A percentile compares a stretch with the other conserved stretches of the same genome.
Evolutionary conservation across 2,888 invertebrate genomes (phyloP).

Genomic region (Epinotia nisella): DNA sequence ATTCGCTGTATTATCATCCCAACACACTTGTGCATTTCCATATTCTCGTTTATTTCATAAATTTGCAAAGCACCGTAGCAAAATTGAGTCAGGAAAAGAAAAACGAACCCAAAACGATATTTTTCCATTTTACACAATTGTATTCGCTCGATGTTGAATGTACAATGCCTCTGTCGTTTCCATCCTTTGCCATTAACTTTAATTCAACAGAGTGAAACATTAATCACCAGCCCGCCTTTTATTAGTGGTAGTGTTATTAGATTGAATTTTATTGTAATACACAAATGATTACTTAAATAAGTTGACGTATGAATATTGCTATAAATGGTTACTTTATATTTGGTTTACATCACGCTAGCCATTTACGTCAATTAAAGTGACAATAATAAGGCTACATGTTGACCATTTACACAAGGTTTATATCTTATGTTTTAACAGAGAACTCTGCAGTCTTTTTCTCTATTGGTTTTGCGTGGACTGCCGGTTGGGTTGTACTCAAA

Average conservation of each 20-base stretch:
- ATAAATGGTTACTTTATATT: background rate
- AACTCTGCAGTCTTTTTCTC: no score
- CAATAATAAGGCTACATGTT: no score
- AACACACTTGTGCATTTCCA: slow-evolving; percentile 27
- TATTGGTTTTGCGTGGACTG: no score
- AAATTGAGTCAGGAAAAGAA: slow-evolving; percentile 19
- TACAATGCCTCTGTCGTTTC: slow-evolving; percentile 25
- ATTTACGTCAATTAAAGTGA: slow-evolving; percentile 1
- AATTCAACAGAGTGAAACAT: slow-evolving; percentile 42
- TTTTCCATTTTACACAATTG: slow-evolving; percentile 24
- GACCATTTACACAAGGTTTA: background rate
- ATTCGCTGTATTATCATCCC: slow-evolving; percentile 16
- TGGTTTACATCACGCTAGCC: background rate
- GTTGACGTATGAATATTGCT: background rate
- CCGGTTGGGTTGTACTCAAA: no score
- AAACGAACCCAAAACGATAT: background rate
- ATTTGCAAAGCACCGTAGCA: slow-evolving; percentile 16
- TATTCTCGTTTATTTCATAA: background rate
- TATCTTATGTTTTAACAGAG: no score
- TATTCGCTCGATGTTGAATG: slow-evolving; percentile 18
- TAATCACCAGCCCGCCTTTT: slow-evolving; percentile 38
- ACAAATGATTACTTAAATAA: slow-evolving; percentile 32
- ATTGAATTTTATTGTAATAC: slow-evolving; percentile 43
- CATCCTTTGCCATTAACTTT: slow-evolving; percentile 41
- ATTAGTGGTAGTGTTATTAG: slow-evolving; percentile 40